Evolutionary conservation across 2,113 vertebrate genomes (phyloP), one percentile per base, ranked within the genome.

Genomic region (Rhadina sibilatrix): DNA sequence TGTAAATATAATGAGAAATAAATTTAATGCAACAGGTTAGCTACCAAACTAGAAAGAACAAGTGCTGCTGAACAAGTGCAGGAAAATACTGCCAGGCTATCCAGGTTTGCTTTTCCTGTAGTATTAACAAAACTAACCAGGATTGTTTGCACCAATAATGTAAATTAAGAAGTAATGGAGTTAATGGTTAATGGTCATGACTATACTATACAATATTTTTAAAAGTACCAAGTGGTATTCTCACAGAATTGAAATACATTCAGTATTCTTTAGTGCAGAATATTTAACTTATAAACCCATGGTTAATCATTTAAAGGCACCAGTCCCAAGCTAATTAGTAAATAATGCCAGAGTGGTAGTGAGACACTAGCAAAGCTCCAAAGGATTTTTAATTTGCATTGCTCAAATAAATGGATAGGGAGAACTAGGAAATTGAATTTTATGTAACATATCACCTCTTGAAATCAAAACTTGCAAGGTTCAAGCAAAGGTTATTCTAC

Each of bases 401-500:
- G 40, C 69, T 85, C 93, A 95, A 94, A 92, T 72, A 95, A 83
- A 89, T 35, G 71, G 72, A 85, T 63, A 71, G 25, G 35, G 22
- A 87, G 37, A 95, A 81, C 15, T 40, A 96, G 69, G 88, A 96
- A 95, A 97, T 87, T 56, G 24, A 56, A 89, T 94, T 95, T 96
- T 83, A 94, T 83, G 83, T 40, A 93, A 95, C 87, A 4, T 87
- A 96, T 87, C 93, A 85, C 89, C 84, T 90, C 84, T 60, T 89
- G 80, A 96, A 97, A 97, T 96, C 94, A 97, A 94, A 97, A 94
- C 74, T 11, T 90, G 70, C 74, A 37, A 96, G 87, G 97, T 97
- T 98, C 97, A 98, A 83, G n/a, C 59, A 93, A 92, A 97, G 96
- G 94, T 97, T 97, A 97, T 40, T 71, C 53, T 49, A 92, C 47